Evolutionary conservation across 2,888 invertebrate species (phyloP), one percentile per base, ranked within the genome.

Genomic region (Euproctis similis): DNA sequence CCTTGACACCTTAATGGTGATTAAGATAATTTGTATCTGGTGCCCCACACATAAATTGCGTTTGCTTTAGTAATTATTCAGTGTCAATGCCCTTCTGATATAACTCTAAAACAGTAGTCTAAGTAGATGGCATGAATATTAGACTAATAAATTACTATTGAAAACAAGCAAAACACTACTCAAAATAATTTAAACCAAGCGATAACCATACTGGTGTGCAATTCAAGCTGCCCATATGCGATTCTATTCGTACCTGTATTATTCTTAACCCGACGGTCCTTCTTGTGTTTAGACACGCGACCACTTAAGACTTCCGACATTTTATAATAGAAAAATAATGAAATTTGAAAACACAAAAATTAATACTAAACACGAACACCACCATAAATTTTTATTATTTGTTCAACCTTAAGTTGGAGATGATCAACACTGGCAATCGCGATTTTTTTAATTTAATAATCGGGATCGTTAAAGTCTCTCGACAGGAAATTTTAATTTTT

Each of bases 241-340:
- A n/a, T 14, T 4, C 4, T 14, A 4, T 14, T 14, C 69, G 62
- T 77, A 84, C 82, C 82, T 82, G 77, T 65, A 51, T 71, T 68
- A 46, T 54, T 70, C 61, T 74, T 76, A 53, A 62, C 58, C 41
- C 69, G 71, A 36, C 64, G 69, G 44, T 62, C 63, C 63, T 68
- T 71, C 53, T 65, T 68, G 56, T 60, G 71, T 53, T 81, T 84
- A 45, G 67, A 61, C 40, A 84, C 77, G 34, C 81, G 75, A 45
- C 81, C 78, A 44, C 69, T 61, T 42, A 76, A 60, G 44, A 78
- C 62, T 42, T 73, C 73, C 39, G 81, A 77, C 82, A 82, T 82
- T 59, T 57, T 66, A n/a, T 37, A 40, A 39, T 35, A 42, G 39
- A 36, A 46, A 47, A 39, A 39, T 62, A 67, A 62, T 59, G 63